Conservation (phyloP, 2,888 invertebrate species). For the Synergus itoensis region DNA sequence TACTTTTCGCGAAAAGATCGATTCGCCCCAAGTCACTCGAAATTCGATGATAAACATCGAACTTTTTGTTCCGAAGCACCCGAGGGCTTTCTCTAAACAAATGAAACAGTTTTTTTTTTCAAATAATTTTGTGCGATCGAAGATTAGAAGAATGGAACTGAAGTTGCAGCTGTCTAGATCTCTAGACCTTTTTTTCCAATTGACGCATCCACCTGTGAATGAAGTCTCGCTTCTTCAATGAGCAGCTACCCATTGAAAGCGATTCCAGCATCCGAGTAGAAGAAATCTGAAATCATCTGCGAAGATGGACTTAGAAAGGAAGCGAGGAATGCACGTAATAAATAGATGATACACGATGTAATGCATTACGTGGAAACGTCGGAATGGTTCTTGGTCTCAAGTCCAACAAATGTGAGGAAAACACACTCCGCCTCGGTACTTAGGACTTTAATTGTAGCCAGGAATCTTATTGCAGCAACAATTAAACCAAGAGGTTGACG, state of each 20-base stretch:
- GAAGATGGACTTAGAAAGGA: conserved; percentile 29
- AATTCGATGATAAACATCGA: background rate
- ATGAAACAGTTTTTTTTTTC: background rate
- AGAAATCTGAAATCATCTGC: conserved; percentile 3
- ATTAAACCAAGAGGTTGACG: conserved; percentile 53
- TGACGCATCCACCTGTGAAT: background rate
- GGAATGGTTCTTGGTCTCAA: conserved; percentile 59
- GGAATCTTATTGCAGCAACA: conserved; percentile 58
- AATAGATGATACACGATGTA: conserved; percentile 43
- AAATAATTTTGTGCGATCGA: background rate
- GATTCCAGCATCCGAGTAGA: conserved; percentile 47
- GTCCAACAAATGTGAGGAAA: conserved; percentile 58
- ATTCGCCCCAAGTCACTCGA: background rate
- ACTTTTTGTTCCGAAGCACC: background rate
- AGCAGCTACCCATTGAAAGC: conserved; percentile 48
- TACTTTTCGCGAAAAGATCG: background rate
- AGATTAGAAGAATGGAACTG: too few species aligned
- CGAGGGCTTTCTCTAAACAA: background rate
- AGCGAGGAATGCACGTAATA: conserved; percentile 22
- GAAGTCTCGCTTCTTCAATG: conserved; percentile 3
- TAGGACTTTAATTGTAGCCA: conserved; percentile 56
- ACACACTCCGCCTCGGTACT: conserved; percentile 54
- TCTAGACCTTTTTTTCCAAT: background rate
- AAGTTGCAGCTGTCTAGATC: too few species aligned
- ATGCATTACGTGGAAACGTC: conserved; percentile 55